These are phyloP conservation scores for Sebastes nivosus DNA, from an alignment of 2,797 vertebrate genomes.

Conservation along the genomic window DNA sequence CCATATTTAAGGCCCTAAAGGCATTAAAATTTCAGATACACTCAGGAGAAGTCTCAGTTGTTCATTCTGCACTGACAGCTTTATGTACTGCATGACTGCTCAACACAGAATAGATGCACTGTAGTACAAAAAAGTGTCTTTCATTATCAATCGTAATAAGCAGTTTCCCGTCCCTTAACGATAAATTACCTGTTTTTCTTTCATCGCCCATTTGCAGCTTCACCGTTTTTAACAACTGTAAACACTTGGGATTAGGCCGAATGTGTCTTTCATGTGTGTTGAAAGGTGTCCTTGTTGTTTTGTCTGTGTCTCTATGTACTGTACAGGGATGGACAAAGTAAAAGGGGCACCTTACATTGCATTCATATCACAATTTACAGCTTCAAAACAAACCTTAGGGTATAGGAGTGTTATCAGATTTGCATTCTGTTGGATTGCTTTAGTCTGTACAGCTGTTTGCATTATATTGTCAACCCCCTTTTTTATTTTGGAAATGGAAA, in stretches of 20 bases:
- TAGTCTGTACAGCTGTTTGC: not conserved
- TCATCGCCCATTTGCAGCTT: not conserved
- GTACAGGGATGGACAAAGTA: not conserved
- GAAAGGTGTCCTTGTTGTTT: not conserved
- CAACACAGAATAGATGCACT: not conserved
- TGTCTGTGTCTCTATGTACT: not conserved
- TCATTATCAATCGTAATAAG: constrained; percentile 22
- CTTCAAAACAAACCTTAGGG: not conserved
- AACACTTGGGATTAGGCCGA: not conserved
- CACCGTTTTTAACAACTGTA: not conserved
- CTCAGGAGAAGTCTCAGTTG: not conserved
- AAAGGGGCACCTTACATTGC: not conserved
- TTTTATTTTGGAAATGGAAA: not conserved
- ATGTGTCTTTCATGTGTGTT: not conserved
- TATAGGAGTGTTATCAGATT: not conserved
- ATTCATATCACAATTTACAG: not conserved
- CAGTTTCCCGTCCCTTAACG: not conserved
- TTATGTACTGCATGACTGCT: constrained; percentile 22
- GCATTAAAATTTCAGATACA: not conserved
- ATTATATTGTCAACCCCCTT: not conserved
- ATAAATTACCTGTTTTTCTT: not conserved
- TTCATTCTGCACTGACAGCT: constrained; percentile 13
- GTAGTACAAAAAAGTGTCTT: not conserved
- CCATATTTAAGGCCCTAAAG: constrained; percentile 7
- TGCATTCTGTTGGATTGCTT: not conserved